Base-by-base conservation (phyloP, 2,888 invertebrate species). In the Ennomos erosarius region DNA sequence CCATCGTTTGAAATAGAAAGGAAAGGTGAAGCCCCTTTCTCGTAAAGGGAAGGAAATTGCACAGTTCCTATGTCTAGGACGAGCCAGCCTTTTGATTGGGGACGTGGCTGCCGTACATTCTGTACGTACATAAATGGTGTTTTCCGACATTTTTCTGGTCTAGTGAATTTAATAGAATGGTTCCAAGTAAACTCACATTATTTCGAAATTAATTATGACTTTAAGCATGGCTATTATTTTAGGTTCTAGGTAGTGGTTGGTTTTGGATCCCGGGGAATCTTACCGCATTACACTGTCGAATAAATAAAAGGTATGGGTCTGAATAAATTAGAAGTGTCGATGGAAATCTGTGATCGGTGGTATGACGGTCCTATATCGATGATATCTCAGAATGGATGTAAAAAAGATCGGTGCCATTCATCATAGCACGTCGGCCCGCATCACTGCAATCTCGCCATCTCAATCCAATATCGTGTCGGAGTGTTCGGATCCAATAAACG, bases 361-460 rank as follows among this genome's bases (percentile, higher is more conserved):
- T 45, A 47, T 51, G 26, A 50, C 50, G 36, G 12, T 10, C 44
- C 36, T 43, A 43, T 52, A 46, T 46, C 49, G 58, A 50, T 63
- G 59, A 58, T 61, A 69, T 64, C 64, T 59, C 64, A 68, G 64
- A 69, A 72, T 69, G 68, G 68, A 69, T 66, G 64, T 71, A 68
- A 67, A 75, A 78, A 71, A 76, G 76, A 78, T 79, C 76, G 67
- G 49, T 64, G 69, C 69, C 75, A 78, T 79, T 78, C 70, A 79
- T 79, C 79, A 79, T 76, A 72, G 68, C 67, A 73, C 69, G 78
- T 77, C 79, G 69, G 68, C 72, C 78, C 74, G 71, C 73, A 71
- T 79, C 79, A 77, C 64, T 68, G 69, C 77, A 76, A 79, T 78
- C 80, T 78, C 78, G 75, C 78, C 73, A 78, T 78, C 78, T 79